phyloP scores from a whole-genome alignment of 2,113 vertebrate genomes.

The Tautogolabrus adspersus region DNA sequence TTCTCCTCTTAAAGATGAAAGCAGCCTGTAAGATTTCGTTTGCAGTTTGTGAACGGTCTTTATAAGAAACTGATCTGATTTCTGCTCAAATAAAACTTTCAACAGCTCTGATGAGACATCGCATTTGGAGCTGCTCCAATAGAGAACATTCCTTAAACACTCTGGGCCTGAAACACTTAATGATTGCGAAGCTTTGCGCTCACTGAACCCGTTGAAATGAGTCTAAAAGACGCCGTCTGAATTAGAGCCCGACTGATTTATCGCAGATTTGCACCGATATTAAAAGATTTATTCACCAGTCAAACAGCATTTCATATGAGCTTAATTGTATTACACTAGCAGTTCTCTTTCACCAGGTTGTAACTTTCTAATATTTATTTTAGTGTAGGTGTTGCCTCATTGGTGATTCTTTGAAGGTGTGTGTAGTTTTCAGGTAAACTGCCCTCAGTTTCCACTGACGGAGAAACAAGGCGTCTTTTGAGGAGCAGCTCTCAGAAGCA shows the following conservation, averaged over 20 bases:
- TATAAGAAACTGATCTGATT: neutral
- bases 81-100: neutral
- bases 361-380: neutral
- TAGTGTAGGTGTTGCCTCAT: neutral
- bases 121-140: too few species aligned
- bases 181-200: too few species aligned
- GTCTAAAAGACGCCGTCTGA: too few species aligned
- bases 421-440: conserved; percentile 5
- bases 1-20: neutral
- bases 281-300: too few species aligned
- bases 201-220: too few species aligned
- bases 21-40: neutral
- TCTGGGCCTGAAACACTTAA: too few species aligned
- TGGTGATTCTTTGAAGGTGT: neutral
- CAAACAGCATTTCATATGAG: too few species aligned
- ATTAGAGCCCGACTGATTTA: too few species aligned
- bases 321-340: too few species aligned
- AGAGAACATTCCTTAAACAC: too few species aligned
- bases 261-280: too few species aligned
- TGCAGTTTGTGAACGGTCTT: neutral
- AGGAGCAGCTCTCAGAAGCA: conserved; percentile 21
- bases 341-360: too few species aligned
- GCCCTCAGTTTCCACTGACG: conserved; percentile 17
- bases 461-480: conserved; percentile 59
- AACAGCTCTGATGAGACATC: neutral